Conservation (phyloP, 2,797 vertebrate genomes). For the Tenualosa thibaudeaui region DNA sequence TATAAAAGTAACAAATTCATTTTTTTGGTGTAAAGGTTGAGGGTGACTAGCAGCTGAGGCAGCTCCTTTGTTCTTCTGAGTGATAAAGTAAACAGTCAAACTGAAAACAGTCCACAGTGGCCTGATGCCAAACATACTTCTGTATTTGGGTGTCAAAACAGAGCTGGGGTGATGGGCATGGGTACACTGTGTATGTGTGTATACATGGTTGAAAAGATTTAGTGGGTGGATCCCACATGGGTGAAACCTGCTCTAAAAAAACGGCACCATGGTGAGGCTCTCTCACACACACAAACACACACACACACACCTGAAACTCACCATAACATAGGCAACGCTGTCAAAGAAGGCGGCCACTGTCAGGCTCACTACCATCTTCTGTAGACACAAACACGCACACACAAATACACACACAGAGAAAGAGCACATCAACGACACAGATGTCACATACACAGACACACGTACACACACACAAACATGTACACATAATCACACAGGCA, state of each 20-base stretch:
- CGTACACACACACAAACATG: background rate
- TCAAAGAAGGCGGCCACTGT: slow-evolving; percentile 80
- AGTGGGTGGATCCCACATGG: no score
- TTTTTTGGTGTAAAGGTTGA: background rate
- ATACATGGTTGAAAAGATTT: no score
- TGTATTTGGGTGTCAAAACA: background rate
- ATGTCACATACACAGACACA: background rate
- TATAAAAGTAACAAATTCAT: background rate
- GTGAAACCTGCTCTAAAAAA: no score
- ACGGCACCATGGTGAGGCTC: no score
- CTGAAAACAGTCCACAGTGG: no score
- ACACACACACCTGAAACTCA: slow-evolving; percentile 61
- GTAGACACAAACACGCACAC: background rate
- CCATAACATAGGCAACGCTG: slow-evolving; percentile 82
- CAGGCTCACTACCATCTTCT: slow-evolving; percentile 83
- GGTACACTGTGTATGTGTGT: background rate
- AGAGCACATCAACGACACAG: background rate
- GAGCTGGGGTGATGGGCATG: no score
- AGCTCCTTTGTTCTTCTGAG: no score
- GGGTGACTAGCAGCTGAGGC: no score
- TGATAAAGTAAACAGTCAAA: no score
- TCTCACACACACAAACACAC: no score
- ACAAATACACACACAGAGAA: background rate
- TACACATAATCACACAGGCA: slow-evolving; percentile 26
- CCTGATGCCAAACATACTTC: no score